Conservation (phyloP, 2,113 vertebrate species). For the Boleophthalmus pectinirostris region DNA sequence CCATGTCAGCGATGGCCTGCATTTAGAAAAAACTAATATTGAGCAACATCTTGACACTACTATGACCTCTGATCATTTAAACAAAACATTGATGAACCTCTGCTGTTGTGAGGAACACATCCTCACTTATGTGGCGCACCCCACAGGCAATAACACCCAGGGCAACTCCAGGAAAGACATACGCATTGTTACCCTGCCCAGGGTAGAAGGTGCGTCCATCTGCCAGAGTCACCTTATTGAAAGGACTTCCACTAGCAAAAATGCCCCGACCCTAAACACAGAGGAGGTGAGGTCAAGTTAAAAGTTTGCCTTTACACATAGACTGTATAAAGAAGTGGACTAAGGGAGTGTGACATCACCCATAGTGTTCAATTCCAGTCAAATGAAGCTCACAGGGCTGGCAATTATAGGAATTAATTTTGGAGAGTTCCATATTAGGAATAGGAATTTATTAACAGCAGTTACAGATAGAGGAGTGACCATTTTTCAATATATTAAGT, state of each 20-base stretch:
- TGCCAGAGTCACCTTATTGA: slow-evolving; percentile 86
- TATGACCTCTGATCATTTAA: not conserved
- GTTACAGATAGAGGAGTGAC: no score
- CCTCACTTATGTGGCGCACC: slow-evolving; percentile 91
- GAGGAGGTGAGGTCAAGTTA: not conserved
- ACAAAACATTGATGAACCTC: slow-evolving; percentile 75
- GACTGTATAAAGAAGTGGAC: not conserved
- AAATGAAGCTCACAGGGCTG: no score
- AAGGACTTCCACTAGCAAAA: slow-evolving; percentile 96
- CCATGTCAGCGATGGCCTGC: slow-evolving; percentile 88
- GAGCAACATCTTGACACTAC: not conserved
- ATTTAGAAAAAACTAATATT: not conserved
- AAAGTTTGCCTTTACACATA: not conserved
- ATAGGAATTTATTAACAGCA: no score
- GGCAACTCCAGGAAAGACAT: slow-evolving; percentile 95
- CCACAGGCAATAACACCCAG: slow-evolving; percentile 89
- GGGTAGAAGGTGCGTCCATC: slow-evolving; percentile 90
- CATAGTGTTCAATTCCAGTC: no score
- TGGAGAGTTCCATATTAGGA: no score
- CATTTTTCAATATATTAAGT: no score
- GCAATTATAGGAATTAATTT: no score
- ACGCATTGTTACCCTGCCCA: slow-evolving; percentile 97
- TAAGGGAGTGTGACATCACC: no score
- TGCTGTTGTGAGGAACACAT: slow-evolving; percentile 93
- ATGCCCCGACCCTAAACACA: slow-evolving; percentile 86